Conservation (phyloP, 2,888 invertebrate genomes). For the Copidosoma aretas region DNA sequence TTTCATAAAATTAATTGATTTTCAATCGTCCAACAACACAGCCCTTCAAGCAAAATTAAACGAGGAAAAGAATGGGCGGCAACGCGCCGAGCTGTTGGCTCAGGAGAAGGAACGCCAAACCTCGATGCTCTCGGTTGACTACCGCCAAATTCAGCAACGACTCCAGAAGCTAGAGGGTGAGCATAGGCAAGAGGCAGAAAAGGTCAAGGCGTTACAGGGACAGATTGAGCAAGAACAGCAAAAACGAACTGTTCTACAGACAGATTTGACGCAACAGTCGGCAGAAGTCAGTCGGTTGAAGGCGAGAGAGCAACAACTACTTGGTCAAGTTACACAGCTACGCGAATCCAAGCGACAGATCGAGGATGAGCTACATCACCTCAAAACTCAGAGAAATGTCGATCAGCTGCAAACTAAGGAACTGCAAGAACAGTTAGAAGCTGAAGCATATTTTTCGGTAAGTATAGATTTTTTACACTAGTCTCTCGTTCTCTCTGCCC, state of each 20-base stretch:
- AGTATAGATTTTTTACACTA: conserved; percentile 48
- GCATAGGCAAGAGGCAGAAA: conserved; percentile 83
- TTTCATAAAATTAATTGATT: neutral
- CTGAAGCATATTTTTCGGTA: conserved; percentile 93
- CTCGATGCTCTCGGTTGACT: conserved; percentile 93
- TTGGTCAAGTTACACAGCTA: conserved; percentile 71
- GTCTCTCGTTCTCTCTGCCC: too few species aligned
- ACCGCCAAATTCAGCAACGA: conserved; percentile 90
- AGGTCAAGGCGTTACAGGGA: conserved; percentile 80
- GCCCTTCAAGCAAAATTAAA: conserved; percentile 90
- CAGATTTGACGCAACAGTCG: conserved; percentile 78
- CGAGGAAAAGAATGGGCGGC: conserved; percentile 86
- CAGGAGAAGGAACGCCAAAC: conserved; percentile 94
- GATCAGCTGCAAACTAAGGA: conserved; percentile 84
- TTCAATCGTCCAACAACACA: conserved; percentile 54
- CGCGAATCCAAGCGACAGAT: conserved; percentile 74
- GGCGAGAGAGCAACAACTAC: conserved; percentile 75
- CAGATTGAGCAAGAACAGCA: conserved; percentile 92
- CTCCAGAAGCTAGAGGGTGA: conserved; percentile 91
- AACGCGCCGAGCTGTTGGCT: conserved; percentile 83
- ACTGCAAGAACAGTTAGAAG: conserved; percentile 92
- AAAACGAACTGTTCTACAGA: conserved; percentile 80
- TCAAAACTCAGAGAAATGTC: conserved; percentile 73
- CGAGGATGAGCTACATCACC: conserved; percentile 78
- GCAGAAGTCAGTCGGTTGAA: conserved; percentile 76